Base-by-base conservation (phyloP, 2,797 vertebrate species). In the Tinamus major region DNA sequence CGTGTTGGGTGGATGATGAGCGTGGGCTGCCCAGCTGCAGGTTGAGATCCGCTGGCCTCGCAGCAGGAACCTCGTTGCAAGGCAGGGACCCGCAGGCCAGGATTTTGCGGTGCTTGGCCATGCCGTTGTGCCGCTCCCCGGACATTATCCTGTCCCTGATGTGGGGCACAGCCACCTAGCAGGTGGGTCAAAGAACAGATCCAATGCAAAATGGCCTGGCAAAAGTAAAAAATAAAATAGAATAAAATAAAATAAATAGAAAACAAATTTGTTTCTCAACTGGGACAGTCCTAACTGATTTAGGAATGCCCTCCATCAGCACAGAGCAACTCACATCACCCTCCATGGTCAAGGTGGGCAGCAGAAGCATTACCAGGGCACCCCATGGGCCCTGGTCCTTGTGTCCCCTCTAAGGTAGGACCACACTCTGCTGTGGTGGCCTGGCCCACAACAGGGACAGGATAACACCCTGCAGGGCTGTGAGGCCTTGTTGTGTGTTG, bases 401-500 rank as follows among this genome's bases (percentile, higher is more conserved):
- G 53, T 49, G 33, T 26, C 29, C 62, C 67, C 53, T 7, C 33
- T 51, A 13, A 61, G 8, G 27, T 21, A 46, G 55, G 26, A 33
- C 55, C 0, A 0, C 1, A 0, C 39, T 46, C 27, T 2, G 4
- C n/a, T 46, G 16, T 18, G 39, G 20, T 0, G 0, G 3, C 13
- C 46, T 15, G 2, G 9, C 42, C n/a, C 48, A 24, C 23, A 24
- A 7, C 23, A 24, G 48, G 48, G 23, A 23, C 21, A 49, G 23
- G 48, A 49, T 24, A 49, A 49, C 21, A 6, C 48, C 21, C 21
- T 33, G 29, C 56, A 49, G 63, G 21, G 24, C 15, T 44, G 23
- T 7, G 26, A 27, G 29, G 29, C 53, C 53, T 31, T 18, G 53
- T 48, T 68, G 64, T 68, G 21, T 44, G 12, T 37, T 55, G 48